Evolutionary conservation across 2,888 invertebrate species (phyloP).

Genomic region (Lacanobia wlatinum): DNA sequence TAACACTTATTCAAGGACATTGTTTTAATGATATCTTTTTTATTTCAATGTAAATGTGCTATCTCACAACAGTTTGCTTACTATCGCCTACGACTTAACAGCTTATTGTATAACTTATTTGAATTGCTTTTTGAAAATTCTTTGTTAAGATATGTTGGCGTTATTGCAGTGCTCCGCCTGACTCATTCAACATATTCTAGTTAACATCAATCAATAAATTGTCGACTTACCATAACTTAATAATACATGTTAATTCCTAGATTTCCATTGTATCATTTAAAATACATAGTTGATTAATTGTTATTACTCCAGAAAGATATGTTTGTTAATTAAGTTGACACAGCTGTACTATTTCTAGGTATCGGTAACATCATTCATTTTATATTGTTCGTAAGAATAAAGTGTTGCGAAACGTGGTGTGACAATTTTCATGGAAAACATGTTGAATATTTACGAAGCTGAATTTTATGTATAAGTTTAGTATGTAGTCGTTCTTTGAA

Average conservation of each 20-base stretch:
- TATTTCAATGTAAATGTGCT: not conserved
- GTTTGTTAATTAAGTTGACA: slow-evolving; percentile 39
- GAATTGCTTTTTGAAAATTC: slow-evolving; percentile 8
- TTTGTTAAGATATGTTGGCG: slow-evolving; percentile 12
- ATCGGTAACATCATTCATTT: slow-evolving; percentile 23
- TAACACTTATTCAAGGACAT: slow-evolving; percentile 13
- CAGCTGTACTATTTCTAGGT: slow-evolving; percentile 53
- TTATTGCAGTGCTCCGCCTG: not conserved
- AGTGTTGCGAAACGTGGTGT: slow-evolving; percentile 20
- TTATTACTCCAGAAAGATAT: slow-evolving; percentile 18
- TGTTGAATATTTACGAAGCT: slow-evolving; percentile 11
- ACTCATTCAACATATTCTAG: slow-evolving; percentile 12
- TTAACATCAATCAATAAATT: not conserved
- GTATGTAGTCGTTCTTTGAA: not conserved
- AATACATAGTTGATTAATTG: slow-evolving; percentile 36
- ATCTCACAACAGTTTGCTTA: slow-evolving; percentile 4
- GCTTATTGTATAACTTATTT: slow-evolving; percentile 19
- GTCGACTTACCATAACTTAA: slow-evolving; percentile 17
- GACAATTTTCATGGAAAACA: not conserved
- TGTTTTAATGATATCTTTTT: slow-evolving; percentile 10
- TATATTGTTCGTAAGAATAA: slow-evolving; percentile 29
- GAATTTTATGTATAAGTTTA: not conserved
- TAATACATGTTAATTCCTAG: slow-evolving; percentile 28
- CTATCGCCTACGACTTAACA: slow-evolving; percentile 6
- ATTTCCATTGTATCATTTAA: slow-evolving; percentile 34